Percentiles rank a stretch among this genome's conserved stretches.
Evolutionary conservation across 2,888 invertebrate species (phyloP).

Genomic region (Rhagophthalmus giganteus): DNA sequence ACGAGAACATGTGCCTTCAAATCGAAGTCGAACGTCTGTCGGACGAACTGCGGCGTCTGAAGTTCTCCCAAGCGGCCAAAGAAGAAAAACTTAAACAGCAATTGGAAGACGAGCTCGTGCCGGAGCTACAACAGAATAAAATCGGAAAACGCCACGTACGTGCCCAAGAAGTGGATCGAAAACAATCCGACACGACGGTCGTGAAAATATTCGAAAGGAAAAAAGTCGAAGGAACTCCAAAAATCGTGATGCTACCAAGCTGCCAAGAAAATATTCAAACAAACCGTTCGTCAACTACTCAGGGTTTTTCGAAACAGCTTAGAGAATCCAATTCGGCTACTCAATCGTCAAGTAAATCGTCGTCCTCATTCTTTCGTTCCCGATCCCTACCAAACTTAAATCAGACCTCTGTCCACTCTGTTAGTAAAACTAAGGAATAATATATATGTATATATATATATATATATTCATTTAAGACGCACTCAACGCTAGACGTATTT

Average conservation of each 20-base stretch:
- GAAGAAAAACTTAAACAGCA: constrained; percentile 33
- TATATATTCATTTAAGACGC: not conserved
- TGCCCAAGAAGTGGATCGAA: not conserved
- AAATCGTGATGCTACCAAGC: constrained; percentile 39
- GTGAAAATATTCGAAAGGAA: constrained; percentile 44
- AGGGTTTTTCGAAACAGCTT: too few species aligned
- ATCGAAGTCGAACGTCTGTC: constrained; percentile 48
- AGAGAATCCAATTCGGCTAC: too few species aligned
- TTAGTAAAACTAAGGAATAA: not conserved
- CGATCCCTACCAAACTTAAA: not conserved
- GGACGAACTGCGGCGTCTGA: constrained; percentile 43
- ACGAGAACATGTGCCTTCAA: constrained; percentile 53
- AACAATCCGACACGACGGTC: constrained; percentile 12
- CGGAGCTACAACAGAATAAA: not conserved
- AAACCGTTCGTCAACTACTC: too few species aligned
- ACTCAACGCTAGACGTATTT: too few species aligned
- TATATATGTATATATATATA: not conserved
- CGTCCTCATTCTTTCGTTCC: not conserved
- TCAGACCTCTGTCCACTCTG: not conserved
- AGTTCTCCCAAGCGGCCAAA: constrained; percentile 40
- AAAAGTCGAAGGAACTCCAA: constrained; percentile 36
- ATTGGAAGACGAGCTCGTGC: constrained; percentile 28
- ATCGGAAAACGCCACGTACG: not conserved
- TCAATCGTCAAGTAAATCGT: too few species aligned
- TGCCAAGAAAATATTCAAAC: too few species aligned